Evolutionary conservation across 2,797 vertebrate genomes (phyloP), one percentile per base, ranked within the genome.

Genomic region (Trachurus trachurus): DNA sequence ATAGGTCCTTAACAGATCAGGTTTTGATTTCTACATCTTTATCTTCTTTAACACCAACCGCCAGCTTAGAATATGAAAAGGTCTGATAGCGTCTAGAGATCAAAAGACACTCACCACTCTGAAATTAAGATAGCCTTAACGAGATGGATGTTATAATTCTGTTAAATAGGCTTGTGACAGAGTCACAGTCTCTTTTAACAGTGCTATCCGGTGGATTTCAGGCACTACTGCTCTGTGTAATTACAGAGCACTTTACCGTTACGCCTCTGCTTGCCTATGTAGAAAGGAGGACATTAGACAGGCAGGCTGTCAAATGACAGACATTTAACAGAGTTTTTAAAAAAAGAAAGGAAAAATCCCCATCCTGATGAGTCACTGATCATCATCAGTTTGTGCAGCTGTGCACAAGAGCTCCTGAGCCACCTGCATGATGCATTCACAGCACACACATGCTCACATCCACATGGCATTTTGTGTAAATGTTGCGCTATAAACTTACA

Each of bases 231-330:
- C 80, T 80, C 76, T 71, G 61, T 81, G 70, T 90, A 89, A 92
- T 92, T 90, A 88, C 81, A 90, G 87, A 87, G 82, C 78, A 83
- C 80, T 82, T 88, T 42, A 84, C 78, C 73, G 78, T 87, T 85
- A 86, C 67, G 50, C 74, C 85, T 88, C 74, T 86, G 78, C 81
- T 80, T 52, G 13, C 62, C 83, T 77, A 80, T 82, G 85, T 78
- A 80, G 83, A 42, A 84, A 81, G 68, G 60, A 85, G 79, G 62
- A 40, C 83, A 89, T 91, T 87, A 90, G 78, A 78, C 29, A 78
- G 71, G 79, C 74, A 0, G 54, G 40, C 68, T 82, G 86, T 81
- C 85, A 87, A 92, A 88, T 88, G 76, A 86, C 81, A 87, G 82
- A 82, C 80, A 87, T 84, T 90, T 86, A 85, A 72, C 80, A 85